Evolutionary conservation across 2,113 vertebrate genomes (phyloP).

Genomic region (Chloropsis hardwickii): DNA sequence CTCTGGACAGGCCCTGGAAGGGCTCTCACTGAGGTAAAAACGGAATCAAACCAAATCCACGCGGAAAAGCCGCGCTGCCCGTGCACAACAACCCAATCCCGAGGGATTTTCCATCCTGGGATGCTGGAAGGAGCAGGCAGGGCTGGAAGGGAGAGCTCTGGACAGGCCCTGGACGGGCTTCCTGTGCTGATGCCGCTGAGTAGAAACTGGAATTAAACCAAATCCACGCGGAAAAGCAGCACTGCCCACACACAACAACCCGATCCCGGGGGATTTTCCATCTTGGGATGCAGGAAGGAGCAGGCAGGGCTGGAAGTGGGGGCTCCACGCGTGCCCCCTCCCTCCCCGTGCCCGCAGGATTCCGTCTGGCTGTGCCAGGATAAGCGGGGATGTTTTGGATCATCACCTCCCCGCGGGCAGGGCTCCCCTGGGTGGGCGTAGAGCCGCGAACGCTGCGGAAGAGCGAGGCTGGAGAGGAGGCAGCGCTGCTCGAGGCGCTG

Average conservation of each 20-base stretch:
- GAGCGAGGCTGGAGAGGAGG: not conserved
- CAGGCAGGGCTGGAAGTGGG: not conserved
- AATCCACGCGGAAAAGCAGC: accelerated
- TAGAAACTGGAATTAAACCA: accelerated
- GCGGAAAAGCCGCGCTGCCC: too few species aligned
- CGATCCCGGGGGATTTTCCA: not conserved
- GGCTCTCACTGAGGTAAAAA: too few species aligned
- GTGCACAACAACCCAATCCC: too few species aligned
- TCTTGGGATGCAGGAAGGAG: not conserved
- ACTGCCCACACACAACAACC: not conserved
- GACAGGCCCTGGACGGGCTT: not conserved
- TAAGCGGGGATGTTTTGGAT: not conserved
- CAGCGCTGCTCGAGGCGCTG: not conserved
- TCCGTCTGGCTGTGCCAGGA: not conserved
- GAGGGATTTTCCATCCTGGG: too few species aligned
- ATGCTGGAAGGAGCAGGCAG: too few species aligned
- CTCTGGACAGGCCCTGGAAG: too few species aligned
- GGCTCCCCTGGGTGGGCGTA: not conserved
- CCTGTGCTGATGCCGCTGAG: too few species aligned
- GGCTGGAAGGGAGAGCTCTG: too few species aligned
- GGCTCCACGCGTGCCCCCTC: too few species aligned
- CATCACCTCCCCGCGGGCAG: not conserved
- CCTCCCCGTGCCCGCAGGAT: not conserved
- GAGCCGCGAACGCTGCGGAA: not conserved
- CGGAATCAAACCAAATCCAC: too few species aligned